Base-by-base conservation (phyloP, 1,140 invertebrate species). In the Fragariocoptes setiger region DNA sequence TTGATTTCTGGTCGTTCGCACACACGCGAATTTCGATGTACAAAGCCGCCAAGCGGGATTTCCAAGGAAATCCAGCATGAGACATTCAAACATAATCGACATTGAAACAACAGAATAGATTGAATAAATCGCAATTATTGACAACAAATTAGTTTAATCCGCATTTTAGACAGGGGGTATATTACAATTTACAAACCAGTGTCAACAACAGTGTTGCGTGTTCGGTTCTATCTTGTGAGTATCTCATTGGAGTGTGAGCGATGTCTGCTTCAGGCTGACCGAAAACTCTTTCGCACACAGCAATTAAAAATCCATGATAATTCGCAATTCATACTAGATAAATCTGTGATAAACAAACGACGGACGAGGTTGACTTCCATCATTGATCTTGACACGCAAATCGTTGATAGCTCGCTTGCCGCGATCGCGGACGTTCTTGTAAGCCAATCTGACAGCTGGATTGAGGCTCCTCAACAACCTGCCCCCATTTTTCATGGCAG, bases 381-480 rank as follows among this genome's bases (percentile, higher is more conserved):
- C 65, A 56, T 69, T 69, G 2, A 63, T 50, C 45, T 54, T 60
- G 49, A 66, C 71, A 49, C 69, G 66, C 38, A 76, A 57, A 20
- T 70, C 72, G 57, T 73, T 74, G 47, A 73, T 74, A 12, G 66
- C 72, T 40, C 68, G 71, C 21, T 37, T 42, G 2, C 31, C 21
- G 15, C 25, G 18, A 1, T 5, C 36, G 35, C 42, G 45, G 19
- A 49, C 46, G 38, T 22, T 35, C 64, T 74, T 74, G 38, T 76
- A 71, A 48, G 72, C 73, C 50, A 68, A 71, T 61, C 72, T 75
- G 52, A 76, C 62, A 49, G 72, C 72, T 47, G 74, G 73, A 62
- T 76, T 77, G 21, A 76, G 68, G 49, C 63, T 72, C 53, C 71
- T 72, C 47, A 77, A 67, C 49, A 77, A 69, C 18, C 65, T 66